Evolutionary conservation across 2,797 vertebrate species (phyloP).

Genomic region (Coilia nasus): DNA sequence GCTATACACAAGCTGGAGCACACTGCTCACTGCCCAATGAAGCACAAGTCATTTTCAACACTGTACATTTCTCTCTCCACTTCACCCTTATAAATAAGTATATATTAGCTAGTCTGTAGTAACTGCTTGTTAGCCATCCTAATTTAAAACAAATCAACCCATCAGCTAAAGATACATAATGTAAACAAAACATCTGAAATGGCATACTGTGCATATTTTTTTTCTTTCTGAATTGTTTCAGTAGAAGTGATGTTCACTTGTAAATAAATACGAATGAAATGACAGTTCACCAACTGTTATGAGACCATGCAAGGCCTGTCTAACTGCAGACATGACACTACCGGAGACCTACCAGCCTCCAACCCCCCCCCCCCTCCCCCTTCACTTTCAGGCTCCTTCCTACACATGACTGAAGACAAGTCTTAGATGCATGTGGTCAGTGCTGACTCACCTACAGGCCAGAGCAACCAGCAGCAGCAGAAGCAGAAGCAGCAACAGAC

Average conservation of each 20-base stretch:
- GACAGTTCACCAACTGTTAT: background rate
- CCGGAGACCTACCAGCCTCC: background rate
- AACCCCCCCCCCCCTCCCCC: background rate
- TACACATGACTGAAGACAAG: background rate
- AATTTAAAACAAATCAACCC: background rate
- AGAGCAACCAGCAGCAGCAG: too few species aligned
- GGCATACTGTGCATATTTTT: background rate
- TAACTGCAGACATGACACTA: background rate
- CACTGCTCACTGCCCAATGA: background rate
- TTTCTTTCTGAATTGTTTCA: background rate
- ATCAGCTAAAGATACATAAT: slow-evolving; percentile 3
- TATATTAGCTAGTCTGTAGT: slow-evolving; percentile 29
- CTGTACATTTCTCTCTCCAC: background rate
- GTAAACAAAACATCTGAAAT: slow-evolving; percentile 16
- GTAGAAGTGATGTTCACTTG: background rate
- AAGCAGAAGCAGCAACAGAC: background rate
- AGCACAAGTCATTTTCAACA: slow-evolving; percentile 5
- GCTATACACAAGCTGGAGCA: background rate
- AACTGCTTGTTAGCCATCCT: slow-evolving; percentile 10
- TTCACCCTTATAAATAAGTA: slow-evolving; percentile 46
- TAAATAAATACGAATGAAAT: slow-evolving; percentile 15
- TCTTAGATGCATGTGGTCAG: background rate
- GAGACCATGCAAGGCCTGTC: background rate
- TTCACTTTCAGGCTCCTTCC: background rate
- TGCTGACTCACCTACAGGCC: background rate